Evolutionary conservation across 1,140 invertebrate species (phyloP).

Genomic region (Ephestia elutella): DNA sequence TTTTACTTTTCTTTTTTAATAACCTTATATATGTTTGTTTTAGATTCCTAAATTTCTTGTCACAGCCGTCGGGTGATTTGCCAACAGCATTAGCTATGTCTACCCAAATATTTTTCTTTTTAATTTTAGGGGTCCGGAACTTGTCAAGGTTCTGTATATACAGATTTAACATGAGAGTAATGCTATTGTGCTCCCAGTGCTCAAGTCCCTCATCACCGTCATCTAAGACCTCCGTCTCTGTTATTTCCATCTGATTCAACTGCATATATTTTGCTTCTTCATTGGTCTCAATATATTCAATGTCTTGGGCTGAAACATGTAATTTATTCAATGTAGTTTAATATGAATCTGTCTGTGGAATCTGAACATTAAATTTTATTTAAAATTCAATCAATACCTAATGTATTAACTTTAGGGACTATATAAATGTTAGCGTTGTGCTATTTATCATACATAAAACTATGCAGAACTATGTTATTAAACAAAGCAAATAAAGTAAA

Average conservation of each 20-base stretch:
- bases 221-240: slow-evolving; percentile 43
- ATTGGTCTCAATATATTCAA: slow-evolving; percentile 46
- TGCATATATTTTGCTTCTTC: slow-evolving; percentile 41
- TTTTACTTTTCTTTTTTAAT: slow-evolving; percentile 51
- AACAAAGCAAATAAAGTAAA: too few relatives aligned
- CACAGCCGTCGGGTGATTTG: slow-evolving; percentile 56
- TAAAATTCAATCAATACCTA: too few relatives aligned
- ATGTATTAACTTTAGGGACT: too few relatives aligned
- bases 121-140: slow-evolving; percentile 63
- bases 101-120: slow-evolving; percentile 64
- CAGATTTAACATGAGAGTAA: slow-evolving; percentile 41
- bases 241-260: slow-evolving; percentile 42
- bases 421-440: too few relatives aligned
- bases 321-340: slow-evolving; percentile 17
- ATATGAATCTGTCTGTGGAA: too few relatives aligned
- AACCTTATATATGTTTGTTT: slow-evolving; percentile 63
- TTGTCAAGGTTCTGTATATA: slow-evolving; percentile 62
- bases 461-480: too few relatives aligned
- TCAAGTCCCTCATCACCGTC: slow-evolving; percentile 55
- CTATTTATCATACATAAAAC: too few relatives aligned
- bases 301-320: slow-evolving; percentile 58
- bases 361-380: too few relatives aligned
- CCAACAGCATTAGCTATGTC: slow-evolving; percentile 51
- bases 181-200: slow-evolving; percentile 57
- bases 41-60: slow-evolving; percentile 66